Evolutionary conservation across 2,888 invertebrate species (phyloP).

Genomic region (Mayetiola destructor): DNA sequence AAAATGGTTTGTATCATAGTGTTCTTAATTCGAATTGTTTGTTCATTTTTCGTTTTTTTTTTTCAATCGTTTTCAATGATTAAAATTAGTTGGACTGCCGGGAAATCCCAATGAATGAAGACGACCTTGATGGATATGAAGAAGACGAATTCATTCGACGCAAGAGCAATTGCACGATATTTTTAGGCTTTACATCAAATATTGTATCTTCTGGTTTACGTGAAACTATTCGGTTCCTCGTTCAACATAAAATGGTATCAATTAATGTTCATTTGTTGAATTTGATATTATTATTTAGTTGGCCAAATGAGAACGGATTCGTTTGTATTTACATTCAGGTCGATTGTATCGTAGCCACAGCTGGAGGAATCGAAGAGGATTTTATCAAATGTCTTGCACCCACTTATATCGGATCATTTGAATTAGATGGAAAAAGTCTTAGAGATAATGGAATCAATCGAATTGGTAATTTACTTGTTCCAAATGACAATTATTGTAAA

Average conservation of each 20-base stretch:
- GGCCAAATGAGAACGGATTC: too few relatives aligned
- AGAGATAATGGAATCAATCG: slow-evolving; percentile 73
- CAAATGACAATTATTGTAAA: slow-evolving; percentile 94
- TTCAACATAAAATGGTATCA: slow-evolving; percentile 54
- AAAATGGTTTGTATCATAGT: slow-evolving; percentile 50
- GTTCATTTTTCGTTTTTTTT: neutral
- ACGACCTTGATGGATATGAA: slow-evolving; percentile 51
- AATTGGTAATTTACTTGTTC: slow-evolving; percentile 83
- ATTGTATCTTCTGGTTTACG: slow-evolving; percentile 89
- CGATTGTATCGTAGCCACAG: slow-evolving; percentile 93
- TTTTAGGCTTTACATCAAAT: slow-evolving; percentile 94
- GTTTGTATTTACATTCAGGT: slow-evolving; percentile 37
- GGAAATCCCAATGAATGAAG: slow-evolving; percentile 49
- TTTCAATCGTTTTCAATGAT: neutral
- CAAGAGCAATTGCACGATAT: slow-evolving; percentile 79
- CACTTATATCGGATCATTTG: slow-evolving; percentile 84
- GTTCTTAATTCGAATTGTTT: neutral
- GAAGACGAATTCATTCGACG: slow-evolving; percentile 67
- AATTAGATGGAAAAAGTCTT: slow-evolving; percentile 61
- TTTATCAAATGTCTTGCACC: slow-evolving; percentile 95
- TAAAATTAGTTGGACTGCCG: slow-evolving; percentile 48
- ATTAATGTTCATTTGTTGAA: neutral
- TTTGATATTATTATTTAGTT: neutral
- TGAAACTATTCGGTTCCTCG: slow-evolving; percentile 78
- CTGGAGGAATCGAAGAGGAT: slow-evolving; percentile 97